Percentiles rank a stretch among this genome's conserved stretches.
These are phyloP conservation scores for Synanceia verrucosa DNA, from an alignment of 2,797 vertebrate species.

Conservation along the genomic window DNA sequence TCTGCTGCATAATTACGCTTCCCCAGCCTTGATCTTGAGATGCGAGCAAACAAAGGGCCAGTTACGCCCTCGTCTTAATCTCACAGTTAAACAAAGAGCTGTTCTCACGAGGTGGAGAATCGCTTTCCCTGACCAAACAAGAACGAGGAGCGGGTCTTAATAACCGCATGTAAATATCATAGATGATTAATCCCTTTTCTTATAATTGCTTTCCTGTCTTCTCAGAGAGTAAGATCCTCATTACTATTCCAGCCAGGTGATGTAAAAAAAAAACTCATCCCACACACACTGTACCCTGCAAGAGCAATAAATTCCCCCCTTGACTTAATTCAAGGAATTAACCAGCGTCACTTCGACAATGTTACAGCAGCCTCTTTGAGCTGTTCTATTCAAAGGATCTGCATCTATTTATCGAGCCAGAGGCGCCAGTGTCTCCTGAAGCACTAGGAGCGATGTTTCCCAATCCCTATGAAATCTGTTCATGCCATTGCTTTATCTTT, in stretches of 20 bases:
- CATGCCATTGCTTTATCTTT: slow-evolving; percentile 51
- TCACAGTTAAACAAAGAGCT: slow-evolving; percentile 44
- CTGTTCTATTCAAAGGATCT: slow-evolving; percentile 51
- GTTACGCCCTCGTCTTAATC: slow-evolving; percentile 44
- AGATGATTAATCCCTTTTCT: slow-evolving; percentile 57
- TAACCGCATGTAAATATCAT: slow-evolving; percentile 42
- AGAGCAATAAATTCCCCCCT: slow-evolving; percentile 26
- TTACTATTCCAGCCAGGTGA: slow-evolving; percentile 73
- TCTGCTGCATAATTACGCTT: slow-evolving; percentile 32
- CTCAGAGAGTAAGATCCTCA: slow-evolving; percentile 52
- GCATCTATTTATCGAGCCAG: slow-evolving; percentile 54
- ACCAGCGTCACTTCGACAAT: slow-evolving; percentile 40
- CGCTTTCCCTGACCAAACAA: slow-evolving; percentile 41
- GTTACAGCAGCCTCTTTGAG: slow-evolving; percentile 44
- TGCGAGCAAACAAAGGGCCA: slow-evolving; percentile 41
- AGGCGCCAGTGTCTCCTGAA: slow-evolving; percentile 52
- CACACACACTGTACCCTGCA: slow-evolving; percentile 23
- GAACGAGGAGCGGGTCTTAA: slow-evolving; percentile 7
- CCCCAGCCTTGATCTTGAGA: slow-evolving; percentile 29
- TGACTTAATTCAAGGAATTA: slow-evolving; percentile 59
- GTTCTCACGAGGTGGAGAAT: slow-evolving; percentile 21
- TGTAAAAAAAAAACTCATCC: slow-evolving; percentile 10
- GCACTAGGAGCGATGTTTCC: slow-evolving; percentile 44
- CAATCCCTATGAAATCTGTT: slow-evolving; percentile 61
- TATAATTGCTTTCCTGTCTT: slow-evolving; percentile 65